These are phyloP conservation scores for Halcyon chelicuti DNA, from an alignment of 2,797 vertebrate species.

Conservation along the genomic window DNA sequence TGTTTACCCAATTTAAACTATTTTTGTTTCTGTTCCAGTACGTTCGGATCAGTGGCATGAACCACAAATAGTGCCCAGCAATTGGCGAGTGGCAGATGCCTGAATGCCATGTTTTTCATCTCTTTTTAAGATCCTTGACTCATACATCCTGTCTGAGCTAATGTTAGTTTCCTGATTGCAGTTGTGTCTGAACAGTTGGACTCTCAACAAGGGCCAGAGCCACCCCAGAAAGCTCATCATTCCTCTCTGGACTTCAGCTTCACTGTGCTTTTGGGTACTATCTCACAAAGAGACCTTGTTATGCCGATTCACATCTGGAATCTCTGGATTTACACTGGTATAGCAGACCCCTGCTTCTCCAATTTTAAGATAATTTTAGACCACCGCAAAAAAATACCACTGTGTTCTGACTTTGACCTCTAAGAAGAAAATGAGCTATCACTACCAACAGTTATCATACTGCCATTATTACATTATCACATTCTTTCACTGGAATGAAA, in stretches of 20 bases:
- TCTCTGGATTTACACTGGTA: background rate
- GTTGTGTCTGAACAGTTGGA: conserved; percentile 32
- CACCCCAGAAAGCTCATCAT: background rate
- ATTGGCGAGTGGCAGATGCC: background rate
- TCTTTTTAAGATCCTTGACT: conserved; percentile 63
- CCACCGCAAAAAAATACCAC: background rate
- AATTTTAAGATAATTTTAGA: background rate
- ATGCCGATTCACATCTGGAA: background rate
- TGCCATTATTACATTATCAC: background rate
- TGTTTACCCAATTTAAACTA: conserved; percentile 55
- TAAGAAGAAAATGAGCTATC: background rate
- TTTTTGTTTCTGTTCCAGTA: conserved; percentile 67
- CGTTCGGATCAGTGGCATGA: background rate
- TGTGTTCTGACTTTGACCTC: background rate
- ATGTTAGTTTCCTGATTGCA: conserved; percentile 70
- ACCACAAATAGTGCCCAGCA: conserved; percentile 40
- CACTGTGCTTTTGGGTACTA: background rate
- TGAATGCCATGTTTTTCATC: conserved; percentile 9
- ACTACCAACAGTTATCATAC: background rate
- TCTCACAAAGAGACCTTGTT: background rate
- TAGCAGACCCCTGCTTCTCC: background rate
- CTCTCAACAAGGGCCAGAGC: background rate
- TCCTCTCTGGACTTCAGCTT: background rate
- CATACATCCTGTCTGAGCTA: conserved; percentile 76
- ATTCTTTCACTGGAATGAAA: background rate